Conservation (phyloP, 2,797 vertebrate species). For the Pachyuromys duprasi region DNA sequence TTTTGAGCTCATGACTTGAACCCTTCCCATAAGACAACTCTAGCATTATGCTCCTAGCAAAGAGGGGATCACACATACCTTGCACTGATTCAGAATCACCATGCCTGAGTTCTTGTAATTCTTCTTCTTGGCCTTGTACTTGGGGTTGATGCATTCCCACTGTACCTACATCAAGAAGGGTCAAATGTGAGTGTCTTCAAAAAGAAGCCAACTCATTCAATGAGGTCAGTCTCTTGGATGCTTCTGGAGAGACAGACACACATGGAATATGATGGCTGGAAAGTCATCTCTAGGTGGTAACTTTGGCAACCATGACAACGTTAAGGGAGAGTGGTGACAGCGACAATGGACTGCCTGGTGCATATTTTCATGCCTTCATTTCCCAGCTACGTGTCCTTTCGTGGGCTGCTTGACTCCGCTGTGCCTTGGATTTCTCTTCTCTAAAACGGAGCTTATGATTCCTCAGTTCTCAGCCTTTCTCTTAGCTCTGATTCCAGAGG, state of each 20-base stretch:
- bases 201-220: constrained; percentile 50
- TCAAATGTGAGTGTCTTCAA: constrained; percentile 53
- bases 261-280: neutral
- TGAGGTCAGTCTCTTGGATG: neutral
- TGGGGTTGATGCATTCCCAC: constrained; percentile 99
- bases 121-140: constrained; percentile 99
- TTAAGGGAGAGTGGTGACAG: neutral
- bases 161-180: constrained; percentile 89
- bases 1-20: neutral
- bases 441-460: neutral
- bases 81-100: constrained; percentile 97
- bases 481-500: neutral
- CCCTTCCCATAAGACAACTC: neutral
- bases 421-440: neutral
- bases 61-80: constrained; percentile 87
- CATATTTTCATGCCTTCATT: neutral
- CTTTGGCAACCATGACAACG: no score
- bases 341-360: neutral
- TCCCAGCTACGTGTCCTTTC: neutral
- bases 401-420: neutral
- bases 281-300: neutral
- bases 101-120: constrained; percentile 98
- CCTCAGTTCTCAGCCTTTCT: neutral
- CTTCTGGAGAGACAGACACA: neutral
- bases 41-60: neutral